Evolutionary conservation across 2,113 vertebrate genomes (phyloP).

Genomic region (Felis chaus): DNA sequence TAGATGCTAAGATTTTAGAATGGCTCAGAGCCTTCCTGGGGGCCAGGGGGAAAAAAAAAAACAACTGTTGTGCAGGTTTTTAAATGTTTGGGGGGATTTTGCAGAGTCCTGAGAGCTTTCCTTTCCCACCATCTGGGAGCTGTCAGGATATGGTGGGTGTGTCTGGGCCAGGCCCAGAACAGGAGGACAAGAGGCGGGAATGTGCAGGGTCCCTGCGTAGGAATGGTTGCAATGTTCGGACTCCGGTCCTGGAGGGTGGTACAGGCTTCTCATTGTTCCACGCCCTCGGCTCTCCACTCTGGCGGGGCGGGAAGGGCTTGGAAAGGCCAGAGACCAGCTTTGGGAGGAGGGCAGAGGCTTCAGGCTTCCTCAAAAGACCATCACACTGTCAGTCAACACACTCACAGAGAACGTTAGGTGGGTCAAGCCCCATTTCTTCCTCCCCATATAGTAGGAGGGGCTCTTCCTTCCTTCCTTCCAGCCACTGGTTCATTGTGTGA

Average conservation of each 20-base stretch:
- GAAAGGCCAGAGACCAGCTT: not conserved
- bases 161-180: not conserved
- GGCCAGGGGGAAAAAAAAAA: not conserved
- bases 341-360: not conserved
- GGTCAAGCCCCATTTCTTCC: not conserved
- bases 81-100: not conserved
- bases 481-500: not conserved
- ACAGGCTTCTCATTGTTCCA: constrained; percentile 67
- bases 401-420: not conserved
- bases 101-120: not conserved
- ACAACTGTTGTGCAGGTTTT: not conserved
- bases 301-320: not conserved
- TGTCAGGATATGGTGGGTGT: not conserved
- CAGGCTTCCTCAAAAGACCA: not conserved
- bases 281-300: not conserved
- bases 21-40: not conserved
- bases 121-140: not conserved
- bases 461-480: too few species aligned
- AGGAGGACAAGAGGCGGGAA: not conserved
- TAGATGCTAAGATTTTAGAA: not conserved
- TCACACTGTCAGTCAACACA: not conserved
- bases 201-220: constrained; percentile 14
- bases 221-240: constrained; percentile 55
- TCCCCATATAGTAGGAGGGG: not conserved
- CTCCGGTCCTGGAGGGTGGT: not conserved